Percentiles rank a stretch among this genome's conserved stretches.
Conservation (phyloP, 64 coral and sea anemone genomes). For the Montipora efflorescens region DNA sequence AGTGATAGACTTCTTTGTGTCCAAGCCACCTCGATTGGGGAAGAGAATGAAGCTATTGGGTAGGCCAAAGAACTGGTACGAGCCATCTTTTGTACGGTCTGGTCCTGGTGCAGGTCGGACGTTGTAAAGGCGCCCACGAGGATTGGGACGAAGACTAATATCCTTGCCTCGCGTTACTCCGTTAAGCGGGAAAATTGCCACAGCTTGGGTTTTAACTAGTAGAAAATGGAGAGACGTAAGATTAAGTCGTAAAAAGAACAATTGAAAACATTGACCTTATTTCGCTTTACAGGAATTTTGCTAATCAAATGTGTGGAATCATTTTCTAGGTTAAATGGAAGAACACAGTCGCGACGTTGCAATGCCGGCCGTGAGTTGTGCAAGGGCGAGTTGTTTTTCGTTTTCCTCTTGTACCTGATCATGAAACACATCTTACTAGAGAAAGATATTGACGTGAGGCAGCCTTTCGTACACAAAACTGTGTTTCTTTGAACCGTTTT, state of each 20-base stretch:
- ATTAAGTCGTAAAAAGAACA: not conserved
- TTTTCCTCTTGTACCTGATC: no score
- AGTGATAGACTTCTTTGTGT: constrained; percentile 67
- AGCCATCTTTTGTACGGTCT: constrained; percentile 61
- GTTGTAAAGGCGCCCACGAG: constrained; percentile 12
- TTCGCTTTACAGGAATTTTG: no score
- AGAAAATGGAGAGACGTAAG: not conserved
- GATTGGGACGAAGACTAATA: constrained; percentile 60
- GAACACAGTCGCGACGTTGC: no score
- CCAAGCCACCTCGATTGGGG: constrained; percentile 72
- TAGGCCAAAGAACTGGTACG: constrained; percentile 62
- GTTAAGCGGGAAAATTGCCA: constrained; percentile 78
- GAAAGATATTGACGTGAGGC: no score
- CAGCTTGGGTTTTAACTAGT: constrained; percentile 47
- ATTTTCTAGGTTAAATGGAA: no score
- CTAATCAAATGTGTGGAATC: no score
- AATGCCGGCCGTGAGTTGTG: not conserved
- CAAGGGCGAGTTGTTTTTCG: not conserved
- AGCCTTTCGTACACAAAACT: no score
- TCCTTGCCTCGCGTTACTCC: constrained; percentile 44
- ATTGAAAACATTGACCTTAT: no score
- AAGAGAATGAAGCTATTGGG: constrained; percentile 63
- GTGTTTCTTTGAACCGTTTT: no score
- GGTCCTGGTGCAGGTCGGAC: constrained; percentile 56
- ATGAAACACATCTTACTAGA: no score